Conservation (phyloP, 2,888 invertebrate species). For the Tiphia femorata region DNA sequence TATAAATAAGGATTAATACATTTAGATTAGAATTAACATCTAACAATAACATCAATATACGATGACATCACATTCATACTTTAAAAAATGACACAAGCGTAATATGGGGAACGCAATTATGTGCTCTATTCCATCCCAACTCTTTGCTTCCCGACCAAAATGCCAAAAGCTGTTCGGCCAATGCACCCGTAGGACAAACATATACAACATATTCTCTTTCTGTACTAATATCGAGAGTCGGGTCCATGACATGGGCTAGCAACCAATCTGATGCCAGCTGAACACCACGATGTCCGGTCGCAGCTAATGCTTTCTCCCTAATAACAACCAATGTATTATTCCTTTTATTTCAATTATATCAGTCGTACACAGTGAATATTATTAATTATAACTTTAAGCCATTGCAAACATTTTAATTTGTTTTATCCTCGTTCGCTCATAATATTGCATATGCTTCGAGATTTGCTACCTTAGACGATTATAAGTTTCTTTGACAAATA, state of each 20-base stretch:
- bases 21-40: neutral
- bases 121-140: conserved; percentile 90
- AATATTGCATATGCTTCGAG: too few relatives aligned
- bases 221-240: conserved; percentile 80
- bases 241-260: conserved; percentile 89
- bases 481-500: too few relatives aligned
- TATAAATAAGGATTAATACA: neutral
- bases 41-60: too few relatives aligned
- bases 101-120: conserved; percentile 91
- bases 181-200: conserved; percentile 84
- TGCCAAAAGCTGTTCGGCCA: conserved; percentile 79
- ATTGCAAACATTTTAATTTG: neutral
- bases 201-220: conserved; percentile 90
- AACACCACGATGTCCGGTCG: conserved; percentile 89
- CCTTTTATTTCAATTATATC: neutral
- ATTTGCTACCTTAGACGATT: too few relatives aligned
- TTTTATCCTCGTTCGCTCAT: too few relatives aligned
- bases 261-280: conserved; percentile 93
- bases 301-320: conserved; percentile 90
- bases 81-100: conserved; percentile 91
- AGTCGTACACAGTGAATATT: neutral
- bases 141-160: conserved; percentile 85
- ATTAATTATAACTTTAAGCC: neutral
- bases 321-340: too few relatives aligned
- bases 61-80: too few relatives aligned